Percentiles rank a stretch among this genome's conserved stretches.
phyloP scores from a whole-genome alignment of 2,888 invertebrate species.

The Agonopterix alstromeriana region DNA sequence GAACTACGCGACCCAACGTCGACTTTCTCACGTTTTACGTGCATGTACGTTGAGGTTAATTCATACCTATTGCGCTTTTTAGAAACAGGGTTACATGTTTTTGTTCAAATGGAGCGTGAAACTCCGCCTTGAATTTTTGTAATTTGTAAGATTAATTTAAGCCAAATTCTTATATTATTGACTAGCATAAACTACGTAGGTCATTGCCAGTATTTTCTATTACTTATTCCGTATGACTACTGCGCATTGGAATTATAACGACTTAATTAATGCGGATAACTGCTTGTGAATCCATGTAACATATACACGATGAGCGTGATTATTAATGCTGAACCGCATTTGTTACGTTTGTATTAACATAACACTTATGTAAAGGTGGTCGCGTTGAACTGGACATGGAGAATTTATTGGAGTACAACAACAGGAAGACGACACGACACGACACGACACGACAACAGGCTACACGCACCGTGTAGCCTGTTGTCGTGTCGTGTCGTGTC shows the following conservation, averaged over 20 bases:
- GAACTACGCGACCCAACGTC: constrained; percentile 5
- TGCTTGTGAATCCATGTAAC: too few relatives aligned
- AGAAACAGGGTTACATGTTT: constrained; percentile 4
- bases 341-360: constrained; percentile 1
- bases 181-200: too few relatives aligned
- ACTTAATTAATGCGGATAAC: too few relatives aligned
- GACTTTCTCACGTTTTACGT: constrained; percentile 7
- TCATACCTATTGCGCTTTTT: not conserved
- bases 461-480: too few relatives aligned
- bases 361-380: constrained; percentile 1
- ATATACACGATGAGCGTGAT: not conserved
- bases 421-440: not conserved
- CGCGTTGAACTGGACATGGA: constrained; percentile 1
- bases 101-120: constrained; percentile 4
- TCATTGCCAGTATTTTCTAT: too few relatives aligned
- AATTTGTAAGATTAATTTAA: too few relatives aligned
- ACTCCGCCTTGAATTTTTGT: too few relatives aligned
- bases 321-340: not conserved
- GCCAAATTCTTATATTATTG: too few relatives aligned
- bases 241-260: too few relatives aligned
- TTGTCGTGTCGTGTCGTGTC: not conserved
- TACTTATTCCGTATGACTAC: too few relatives aligned
- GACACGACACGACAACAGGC: too few relatives aligned
- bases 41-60: constrained; percentile 3
- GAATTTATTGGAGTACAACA: too few relatives aligned